Evolutionary conservation across 2,113 vertebrate genomes (phyloP).

Genomic region (Bagarius yarrelli): DNA sequence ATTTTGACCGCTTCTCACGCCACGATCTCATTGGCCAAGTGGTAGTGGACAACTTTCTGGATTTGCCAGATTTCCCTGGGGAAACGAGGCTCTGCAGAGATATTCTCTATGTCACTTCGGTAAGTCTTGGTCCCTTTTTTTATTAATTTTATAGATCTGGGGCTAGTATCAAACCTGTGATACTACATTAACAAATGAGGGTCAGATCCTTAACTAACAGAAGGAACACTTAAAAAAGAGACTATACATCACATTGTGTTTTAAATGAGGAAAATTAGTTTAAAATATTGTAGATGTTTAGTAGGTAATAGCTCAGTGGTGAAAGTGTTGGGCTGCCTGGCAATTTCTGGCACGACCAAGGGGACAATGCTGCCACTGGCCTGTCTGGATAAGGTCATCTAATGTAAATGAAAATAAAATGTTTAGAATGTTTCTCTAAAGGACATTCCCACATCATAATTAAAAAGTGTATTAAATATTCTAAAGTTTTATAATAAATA

Average conservation of each 20-base stretch:
- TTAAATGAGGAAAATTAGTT: neutral
- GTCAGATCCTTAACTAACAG: neutral
- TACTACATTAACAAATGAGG: neutral
- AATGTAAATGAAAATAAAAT: too few relatives aligned
- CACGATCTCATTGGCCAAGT: slow-evolving; percentile 97
- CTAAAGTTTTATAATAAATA: neutral
- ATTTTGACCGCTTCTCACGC: slow-evolving; percentile 97
- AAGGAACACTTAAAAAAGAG: neutral
- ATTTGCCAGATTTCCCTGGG: slow-evolving; percentile 93
- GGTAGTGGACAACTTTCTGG: slow-evolving; percentile 97
- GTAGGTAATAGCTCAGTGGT: too few relatives aligned
- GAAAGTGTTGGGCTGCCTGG: too few relatives aligned
- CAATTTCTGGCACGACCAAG: too few relatives aligned
- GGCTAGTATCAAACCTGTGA: too few relatives aligned
- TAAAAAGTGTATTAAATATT: neutral
- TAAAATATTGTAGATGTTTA: too few relatives aligned
- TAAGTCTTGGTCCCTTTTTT: slow-evolving; percentile 68
- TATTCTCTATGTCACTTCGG: slow-evolving; percentile 94
- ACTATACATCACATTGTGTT: neutral
- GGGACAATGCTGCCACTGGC: too few relatives aligned
- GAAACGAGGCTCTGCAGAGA: slow-evolving; percentile 95
- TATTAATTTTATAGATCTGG: neutral
- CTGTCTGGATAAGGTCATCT: too few relatives aligned
- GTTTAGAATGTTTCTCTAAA: neutral
- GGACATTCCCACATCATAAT: neutral